A percentile compares a stretch with the other conserved stretches of the same genome.
These are phyloP conservation scores for Cinclus cinclus DNA, from an alignment of 2,113 vertebrate genomes.

Conservation along the genomic window DNA sequence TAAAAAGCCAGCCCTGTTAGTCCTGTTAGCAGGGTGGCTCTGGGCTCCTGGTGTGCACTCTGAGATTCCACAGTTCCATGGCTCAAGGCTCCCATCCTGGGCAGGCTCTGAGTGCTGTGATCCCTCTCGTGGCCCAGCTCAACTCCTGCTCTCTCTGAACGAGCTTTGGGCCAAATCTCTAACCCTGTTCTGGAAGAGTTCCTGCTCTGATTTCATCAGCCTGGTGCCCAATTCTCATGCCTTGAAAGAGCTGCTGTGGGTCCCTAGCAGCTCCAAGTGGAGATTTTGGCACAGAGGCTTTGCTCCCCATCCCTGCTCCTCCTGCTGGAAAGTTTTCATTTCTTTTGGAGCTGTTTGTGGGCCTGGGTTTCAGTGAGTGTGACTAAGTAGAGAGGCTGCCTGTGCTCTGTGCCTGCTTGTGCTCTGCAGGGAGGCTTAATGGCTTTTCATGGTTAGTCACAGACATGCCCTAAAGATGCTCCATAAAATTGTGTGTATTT, in stretches of 20 bases:
- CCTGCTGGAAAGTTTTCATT: not conserved
- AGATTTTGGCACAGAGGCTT: not conserved
- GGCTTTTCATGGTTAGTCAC: not conserved
- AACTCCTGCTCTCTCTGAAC: not conserved
- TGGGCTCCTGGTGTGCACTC: not conserved
- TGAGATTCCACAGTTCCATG: not conserved
- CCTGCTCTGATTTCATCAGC: not conserved
- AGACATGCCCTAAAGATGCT: not conserved
- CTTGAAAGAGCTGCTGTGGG: not conserved
- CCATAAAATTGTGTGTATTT: not conserved
- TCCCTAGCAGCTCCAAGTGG: not conserved
- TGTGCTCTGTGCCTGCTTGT: not conserved
- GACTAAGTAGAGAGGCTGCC: not conserved
- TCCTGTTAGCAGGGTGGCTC: not conserved
- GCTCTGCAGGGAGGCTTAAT: not conserved
- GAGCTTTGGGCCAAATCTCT: not conserved
- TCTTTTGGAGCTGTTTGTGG: not conserved
- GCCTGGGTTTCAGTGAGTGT: not conserved
- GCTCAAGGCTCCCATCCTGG: not conserved
- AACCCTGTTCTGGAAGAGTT: not conserved
- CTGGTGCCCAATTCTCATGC: rapidly evolving
- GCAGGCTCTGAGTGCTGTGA: not conserved
- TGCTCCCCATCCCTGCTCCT: not conserved
- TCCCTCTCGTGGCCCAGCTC: not conserved
- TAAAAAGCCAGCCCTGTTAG: rapidly evolving